These are phyloP conservation scores for Todiramphus saurophagus DNA, from an alignment of 2,113 vertebrate genomes.

Conservation along the genomic window DNA sequence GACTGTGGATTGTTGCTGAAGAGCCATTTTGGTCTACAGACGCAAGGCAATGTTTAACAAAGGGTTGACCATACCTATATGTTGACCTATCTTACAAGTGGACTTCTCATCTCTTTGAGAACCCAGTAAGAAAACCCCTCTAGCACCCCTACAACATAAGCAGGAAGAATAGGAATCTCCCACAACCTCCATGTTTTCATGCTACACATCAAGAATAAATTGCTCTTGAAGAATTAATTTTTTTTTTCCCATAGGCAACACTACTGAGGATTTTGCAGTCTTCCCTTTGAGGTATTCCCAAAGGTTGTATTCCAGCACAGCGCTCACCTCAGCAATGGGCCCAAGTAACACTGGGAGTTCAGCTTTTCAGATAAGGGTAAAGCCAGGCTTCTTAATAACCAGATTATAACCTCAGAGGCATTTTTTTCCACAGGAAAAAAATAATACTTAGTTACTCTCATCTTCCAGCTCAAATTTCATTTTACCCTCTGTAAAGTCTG, in stretches of 20 bases:
- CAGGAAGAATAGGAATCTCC: background rate
- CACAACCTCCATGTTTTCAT: background rate
- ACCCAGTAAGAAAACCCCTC: background rate
- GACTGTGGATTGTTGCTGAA: background rate
- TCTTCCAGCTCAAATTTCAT: background rate
- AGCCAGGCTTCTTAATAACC: background rate
- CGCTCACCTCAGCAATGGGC: background rate
- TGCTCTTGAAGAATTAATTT: background rate
- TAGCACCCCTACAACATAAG: background rate
- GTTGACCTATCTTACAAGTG: background rate
- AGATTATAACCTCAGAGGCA: background rate
- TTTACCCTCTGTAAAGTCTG: background rate
- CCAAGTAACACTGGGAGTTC: background rate
- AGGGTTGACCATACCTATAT: background rate
- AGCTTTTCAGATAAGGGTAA: background rate
- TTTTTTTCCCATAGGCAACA: background rate
- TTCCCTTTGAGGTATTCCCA: background rate
- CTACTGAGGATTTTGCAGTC: background rate
- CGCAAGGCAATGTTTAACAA: background rate
- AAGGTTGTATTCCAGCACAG: background rate
- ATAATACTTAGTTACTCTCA: background rate
- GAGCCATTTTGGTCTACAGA: background rate
- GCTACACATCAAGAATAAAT: background rate
- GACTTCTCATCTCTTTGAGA: background rate
- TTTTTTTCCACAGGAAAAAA: background rate